Base-by-base conservation (phyloP, 2,888 invertebrate genomes). In the Callinectes sapidus region DNA sequence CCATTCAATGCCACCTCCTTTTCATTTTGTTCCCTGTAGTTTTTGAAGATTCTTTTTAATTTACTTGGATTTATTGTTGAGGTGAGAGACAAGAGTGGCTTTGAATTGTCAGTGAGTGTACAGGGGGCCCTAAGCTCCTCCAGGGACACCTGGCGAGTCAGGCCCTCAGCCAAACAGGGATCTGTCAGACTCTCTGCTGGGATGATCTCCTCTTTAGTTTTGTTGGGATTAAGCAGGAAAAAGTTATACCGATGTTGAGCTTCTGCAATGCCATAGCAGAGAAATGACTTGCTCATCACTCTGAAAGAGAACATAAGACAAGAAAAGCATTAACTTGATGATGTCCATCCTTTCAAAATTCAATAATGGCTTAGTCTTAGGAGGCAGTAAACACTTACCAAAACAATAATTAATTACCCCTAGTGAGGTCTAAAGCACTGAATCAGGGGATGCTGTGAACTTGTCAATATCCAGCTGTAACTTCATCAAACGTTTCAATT, bases 231-330 rank as follows among this genome's bases (percentile, higher is more conserved):
- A 87, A 90, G n/a, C 14, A 93, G 93, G 18, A 91, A 87, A 90
- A 66, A 93, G 16, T 85, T 42, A 55, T 93, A 91, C 0, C 93
- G 90, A 85, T 92, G 92, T 23, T 35, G 87, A 35, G 93, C 93
- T 92, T 92, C 90, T 35, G n/a, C 88, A 89, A 93, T 87, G 42
- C 93, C 93, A 91, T 91, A 93, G 66, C 93, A 93, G 48, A 93
- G 92, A 55, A 92, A 93, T 32, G 93, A 93, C 28, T 90, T 90
- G 55, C 93, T 93, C n/a, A 35, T 55, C n/a, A 93, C 81, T 8
- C 93, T 93, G 77, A 61, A 91, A 92, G 48, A 54, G 23, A 91
- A n/a, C 10, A 3, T 61, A 10, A 13, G 71, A 10, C 23, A 28
- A 2, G n/a, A n/a, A 77, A 13, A 28, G n/a, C 32, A 77, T 32